Percentiles rank a stretch among this genome's conserved stretches.
phyloP scores from a whole-genome alignment of 2,888 invertebrate genomes.

The Ischnura elegans region DNA sequence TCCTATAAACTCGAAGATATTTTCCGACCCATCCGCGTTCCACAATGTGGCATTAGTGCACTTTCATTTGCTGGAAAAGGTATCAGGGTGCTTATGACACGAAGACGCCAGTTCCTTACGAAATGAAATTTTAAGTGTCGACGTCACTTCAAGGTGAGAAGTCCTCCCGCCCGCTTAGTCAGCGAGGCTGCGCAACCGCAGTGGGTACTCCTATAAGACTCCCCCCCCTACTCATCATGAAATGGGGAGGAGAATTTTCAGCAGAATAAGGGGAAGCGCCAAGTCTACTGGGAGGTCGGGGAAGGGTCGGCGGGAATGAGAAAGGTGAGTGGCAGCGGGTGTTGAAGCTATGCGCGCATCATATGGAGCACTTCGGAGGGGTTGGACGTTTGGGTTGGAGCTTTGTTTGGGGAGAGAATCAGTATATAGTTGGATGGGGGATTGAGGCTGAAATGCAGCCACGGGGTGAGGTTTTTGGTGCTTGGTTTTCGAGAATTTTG shows the following conservation, averaged over 20 bases:
- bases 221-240: not conserved
- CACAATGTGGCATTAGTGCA: too few species aligned
- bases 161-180: not conserved
- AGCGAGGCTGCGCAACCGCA: not conserved
- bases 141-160: too few species aligned
- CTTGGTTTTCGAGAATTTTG: too few species aligned
- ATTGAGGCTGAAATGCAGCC: not conserved
- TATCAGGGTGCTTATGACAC: too few species aligned
- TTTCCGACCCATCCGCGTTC: too few species aligned
- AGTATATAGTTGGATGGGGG: not conserved
- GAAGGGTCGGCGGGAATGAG: not conserved
- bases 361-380: not conserved
- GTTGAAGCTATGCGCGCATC: constrained; percentile 5
- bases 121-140: too few species aligned
- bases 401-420: not conserved
- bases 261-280: not conserved
- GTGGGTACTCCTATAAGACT: not conserved
- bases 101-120: too few species aligned
- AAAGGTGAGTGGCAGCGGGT: constrained; percentile 35
- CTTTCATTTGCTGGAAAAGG: too few species aligned
- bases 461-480: not conserved
- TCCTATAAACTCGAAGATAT: too few species aligned
- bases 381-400: not conserved
- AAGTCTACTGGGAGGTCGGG: not conserved
- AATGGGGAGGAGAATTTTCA: not conserved